Conservation (phyloP, 2,797 vertebrate species). For the Pterois miles region DNA sequence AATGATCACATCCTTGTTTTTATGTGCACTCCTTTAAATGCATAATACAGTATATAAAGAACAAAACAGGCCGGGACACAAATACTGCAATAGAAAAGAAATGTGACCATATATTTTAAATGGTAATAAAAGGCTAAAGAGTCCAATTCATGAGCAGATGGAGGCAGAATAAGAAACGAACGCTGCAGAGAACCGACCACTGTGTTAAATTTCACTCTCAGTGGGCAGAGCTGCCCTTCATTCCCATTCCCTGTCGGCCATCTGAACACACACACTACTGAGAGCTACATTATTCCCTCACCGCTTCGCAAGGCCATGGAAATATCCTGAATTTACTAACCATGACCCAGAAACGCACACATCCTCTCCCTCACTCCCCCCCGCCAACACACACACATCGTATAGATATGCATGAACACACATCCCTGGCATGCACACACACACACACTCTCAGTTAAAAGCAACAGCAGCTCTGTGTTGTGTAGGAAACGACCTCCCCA, state of each 20-base stretch:
- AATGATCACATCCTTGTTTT: background rate
- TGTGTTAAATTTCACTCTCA: constrained; percentile 33
- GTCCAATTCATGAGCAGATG: constrained; percentile 5
- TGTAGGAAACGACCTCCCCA: background rate
- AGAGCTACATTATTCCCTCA: constrained; percentile 54
- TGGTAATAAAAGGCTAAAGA: background rate
- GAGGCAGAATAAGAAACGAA: constrained; percentile 2
- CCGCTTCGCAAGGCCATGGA: constrained; percentile 42
- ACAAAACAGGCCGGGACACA: background rate
- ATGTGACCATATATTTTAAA: background rate
- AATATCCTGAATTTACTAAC: constrained; percentile 62
- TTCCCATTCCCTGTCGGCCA: constrained; percentile 39
- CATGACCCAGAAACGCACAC: constrained; percentile 72
- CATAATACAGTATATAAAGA: background rate
- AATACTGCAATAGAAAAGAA: background rate
- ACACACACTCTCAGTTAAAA: background rate
- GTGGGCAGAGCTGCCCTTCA: constrained; percentile 25
- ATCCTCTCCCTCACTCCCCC: constrained; percentile 8
- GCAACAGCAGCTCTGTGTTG: background rate
- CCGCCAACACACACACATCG: background rate
- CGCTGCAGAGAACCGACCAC: background rate
- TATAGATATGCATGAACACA: constrained; percentile 22
- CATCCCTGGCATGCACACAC: background rate
- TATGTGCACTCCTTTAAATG: background rate
- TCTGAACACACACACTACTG: constrained; percentile 21